Base-by-base conservation (phyloP, 1,140 invertebrate species). In the Druon quercuslanigerum region DNA sequence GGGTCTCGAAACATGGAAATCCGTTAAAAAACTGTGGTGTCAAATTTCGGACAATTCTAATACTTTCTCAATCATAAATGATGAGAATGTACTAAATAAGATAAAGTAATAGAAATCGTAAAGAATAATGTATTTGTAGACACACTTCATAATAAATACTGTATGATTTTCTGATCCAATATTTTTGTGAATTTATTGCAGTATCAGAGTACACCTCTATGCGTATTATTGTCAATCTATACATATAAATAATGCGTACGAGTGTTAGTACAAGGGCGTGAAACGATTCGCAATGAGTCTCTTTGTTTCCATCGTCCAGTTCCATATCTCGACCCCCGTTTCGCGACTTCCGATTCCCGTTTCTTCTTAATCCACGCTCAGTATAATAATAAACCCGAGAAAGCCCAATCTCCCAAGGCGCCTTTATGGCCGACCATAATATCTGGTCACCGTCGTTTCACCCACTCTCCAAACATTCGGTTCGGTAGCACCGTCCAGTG, bases 341-440 rank as follows among this genome's bases (percentile, higher is more conserved):
- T 25, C 78, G 83, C 83, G 84, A 89, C 87, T 90, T 89, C 86
- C 90, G 87, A 91, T 86, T 83, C 84, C 77, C 87, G 80, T 87
- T 84, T 78, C 82, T 79, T 87, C 88, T 88, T 89, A 91, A 91
- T 90, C 85, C 87, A 85, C 83, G 75, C 75, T 84, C 78, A 73
- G 74, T 81, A 72, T 74, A 85, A 87, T 87, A 89, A 89, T 88
- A 90, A 90, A 86, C 82, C 74, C 74, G 83, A 82, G 82, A 80
- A 82, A 84, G 86, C 82, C 87, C 89, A 88, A 90, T 90, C 87
- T 86, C 74, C 83, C 77, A 83, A 82, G 85, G 81, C 81, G 87
- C 85, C 82, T 90, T 90, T 90, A 90, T 88, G 87, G 87, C 74
- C 83, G 81, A 73, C 81, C 57, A 84, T 88, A 88, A 88, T 88